These are phyloP conservation scores for Merluccius polli DNA, from an alignment of 2,797 vertebrate species.

Conservation along the genomic window DNA sequence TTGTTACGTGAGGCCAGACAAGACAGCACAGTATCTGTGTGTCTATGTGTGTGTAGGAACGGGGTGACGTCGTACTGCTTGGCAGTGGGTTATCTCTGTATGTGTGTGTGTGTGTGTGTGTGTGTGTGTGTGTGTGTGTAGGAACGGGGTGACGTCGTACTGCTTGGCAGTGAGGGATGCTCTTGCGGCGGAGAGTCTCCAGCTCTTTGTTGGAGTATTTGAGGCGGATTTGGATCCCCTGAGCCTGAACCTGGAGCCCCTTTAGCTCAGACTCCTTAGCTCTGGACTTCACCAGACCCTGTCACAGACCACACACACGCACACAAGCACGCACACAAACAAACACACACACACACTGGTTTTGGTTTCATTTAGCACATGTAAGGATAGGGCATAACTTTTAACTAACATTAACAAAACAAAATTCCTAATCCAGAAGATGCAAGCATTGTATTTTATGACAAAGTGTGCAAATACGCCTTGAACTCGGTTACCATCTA, in stretches of 20 bases:
- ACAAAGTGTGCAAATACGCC: neutral
- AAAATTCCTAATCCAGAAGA: neutral
- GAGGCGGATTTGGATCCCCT: slow-evolving; percentile 82
- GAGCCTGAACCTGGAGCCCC: slow-evolving; percentile 74
- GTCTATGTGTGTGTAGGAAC: neutral
- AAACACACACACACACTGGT: neutral
- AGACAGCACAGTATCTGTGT: neutral
- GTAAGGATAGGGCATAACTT: too few relatives aligned
- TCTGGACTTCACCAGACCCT: slow-evolving; percentile 81
- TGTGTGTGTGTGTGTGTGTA: too few relatives aligned
- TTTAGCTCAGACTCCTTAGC: slow-evolving; percentile 86
- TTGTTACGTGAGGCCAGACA: too few relatives aligned
- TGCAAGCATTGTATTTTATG: neutral
- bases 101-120: too few relatives aligned
- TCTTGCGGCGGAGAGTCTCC: slow-evolving; percentile 79
- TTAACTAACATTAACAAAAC: too few relatives aligned
- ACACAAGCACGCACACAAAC: neutral
- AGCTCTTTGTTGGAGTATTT: slow-evolving; percentile 86
- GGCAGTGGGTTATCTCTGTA: too few relatives aligned
- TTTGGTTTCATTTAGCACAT: neutral
- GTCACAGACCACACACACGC: slow-evolving; percentile 18
- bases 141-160: slow-evolving; percentile 63
- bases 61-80: too few relatives aligned
- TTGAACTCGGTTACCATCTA: neutral
- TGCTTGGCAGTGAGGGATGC: slow-evolving; percentile 68